Base-by-base conservation (phyloP, 2,888 invertebrate genomes). In the Pyralis farinalis region DNA sequence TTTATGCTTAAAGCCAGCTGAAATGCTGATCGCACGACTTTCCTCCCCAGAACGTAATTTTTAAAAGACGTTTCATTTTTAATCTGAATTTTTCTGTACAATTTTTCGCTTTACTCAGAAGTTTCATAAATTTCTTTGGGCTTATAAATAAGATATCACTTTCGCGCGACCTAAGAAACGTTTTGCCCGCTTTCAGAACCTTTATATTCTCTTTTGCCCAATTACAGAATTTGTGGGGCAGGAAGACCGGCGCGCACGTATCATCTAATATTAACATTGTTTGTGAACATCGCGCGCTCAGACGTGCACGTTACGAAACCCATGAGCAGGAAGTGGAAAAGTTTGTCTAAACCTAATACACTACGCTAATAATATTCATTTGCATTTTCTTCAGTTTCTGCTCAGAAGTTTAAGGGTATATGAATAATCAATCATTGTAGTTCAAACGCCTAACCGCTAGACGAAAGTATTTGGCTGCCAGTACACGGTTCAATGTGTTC, bases 1-100 rank as follows among this genome's bases (percentile, higher is more conserved):
- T 70, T 75, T 65, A 70, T 55, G 55, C 55, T 60, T 63, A 63
- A 63, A 70, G 55, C 52, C 46, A 43, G 41, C 51, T 58, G 52
- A 70, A 73, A 69, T 51, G 59, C 63, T 71, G 65, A 74, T 71
- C 57, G 39, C 35, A 49, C 48, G 45, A 50, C 47, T 46, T 57
- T 54, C 36, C 46, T 35, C 43, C 34, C 11, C 34, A 44, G 39
- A 57, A 52, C 42, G 49, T 49, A 49, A 49, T 63, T 53, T 54
- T 50, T 45, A 50, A 52, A 46, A 44, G 42, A 44, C 40, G 37
- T 43, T 50, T 39, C 29, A 47, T 47, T 55, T 56, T 57, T 53
- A 53, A 60, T 55, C 53, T 45, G 37, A 46, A 53, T 50, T 53
- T 57, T 52, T 52, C 42, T 47, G 45, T 48, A 44, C 35, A 49